phyloP scores from a whole-genome alignment of 1,140 invertebrate genomes.

The Achatina immaculata region DNA sequence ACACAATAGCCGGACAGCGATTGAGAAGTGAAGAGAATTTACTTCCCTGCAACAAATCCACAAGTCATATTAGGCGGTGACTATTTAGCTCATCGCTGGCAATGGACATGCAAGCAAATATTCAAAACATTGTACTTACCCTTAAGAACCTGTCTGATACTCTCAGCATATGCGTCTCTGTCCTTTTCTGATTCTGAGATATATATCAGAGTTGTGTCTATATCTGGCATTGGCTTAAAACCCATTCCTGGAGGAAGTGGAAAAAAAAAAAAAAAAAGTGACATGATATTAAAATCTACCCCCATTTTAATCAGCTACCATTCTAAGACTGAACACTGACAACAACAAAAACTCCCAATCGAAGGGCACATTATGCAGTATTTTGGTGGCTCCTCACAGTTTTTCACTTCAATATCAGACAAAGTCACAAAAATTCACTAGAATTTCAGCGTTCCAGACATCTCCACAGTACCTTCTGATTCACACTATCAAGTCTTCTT shows the following conservation, averaged over 20 bases:
- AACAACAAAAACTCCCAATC: neutral
- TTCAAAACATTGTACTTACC: no score
- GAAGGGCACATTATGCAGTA: neutral
- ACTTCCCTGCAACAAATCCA: no score
- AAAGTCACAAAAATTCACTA: neutral
- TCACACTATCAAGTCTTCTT: no score
- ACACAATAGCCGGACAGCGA: no score
- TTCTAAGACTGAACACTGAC: neutral
- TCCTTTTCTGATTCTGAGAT: slow-evolving; percentile 73
- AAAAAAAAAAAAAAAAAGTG: slow-evolving; percentile 29
- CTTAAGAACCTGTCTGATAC: slow-evolving; percentile 59
- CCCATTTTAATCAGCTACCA: neutral
- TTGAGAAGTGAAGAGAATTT: no score
- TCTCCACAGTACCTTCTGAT: no score
- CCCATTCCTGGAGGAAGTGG: slow-evolving; percentile 81
- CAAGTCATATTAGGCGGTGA: no score
- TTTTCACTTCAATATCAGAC: neutral
- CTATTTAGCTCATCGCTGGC: no score
- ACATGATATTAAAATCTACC: neutral
- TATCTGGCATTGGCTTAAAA: slow-evolving; percentile 93
- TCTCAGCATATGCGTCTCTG: slow-evolving; percentile 57
- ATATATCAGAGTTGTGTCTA: slow-evolving; percentile 94
- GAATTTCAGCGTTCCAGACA: neutral
- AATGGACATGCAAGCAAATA: no score
- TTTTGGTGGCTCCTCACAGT: neutral